phyloP scores from a whole-genome alignment of 1,140 invertebrate genomes.

The Scaptomyza pallida region DNA sequence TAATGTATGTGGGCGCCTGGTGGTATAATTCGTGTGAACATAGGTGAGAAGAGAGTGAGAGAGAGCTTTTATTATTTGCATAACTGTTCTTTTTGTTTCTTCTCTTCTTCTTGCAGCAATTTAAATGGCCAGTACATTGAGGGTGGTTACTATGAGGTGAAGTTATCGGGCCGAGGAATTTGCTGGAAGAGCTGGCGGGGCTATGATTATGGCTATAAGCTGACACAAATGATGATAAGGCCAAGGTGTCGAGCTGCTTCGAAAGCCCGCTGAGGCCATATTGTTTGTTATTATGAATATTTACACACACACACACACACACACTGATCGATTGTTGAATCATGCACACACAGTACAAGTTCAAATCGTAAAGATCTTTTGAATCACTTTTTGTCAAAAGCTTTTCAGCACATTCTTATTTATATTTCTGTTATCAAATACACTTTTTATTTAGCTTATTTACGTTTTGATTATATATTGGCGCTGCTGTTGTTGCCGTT shows the following conservation, averaged over 20 bases:
- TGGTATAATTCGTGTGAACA: constrained; percentile 86
- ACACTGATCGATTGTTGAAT: constrained; percentile 26
- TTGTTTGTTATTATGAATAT: constrained; percentile 8
- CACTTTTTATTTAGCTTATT: constrained; percentile 58
- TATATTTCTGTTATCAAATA: constrained; percentile 45
- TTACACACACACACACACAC: neutral
- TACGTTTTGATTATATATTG: constrained; percentile 64
- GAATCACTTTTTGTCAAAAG: constrained; percentile 19
- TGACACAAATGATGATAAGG: constrained; percentile 69
- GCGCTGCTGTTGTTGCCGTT: constrained; percentile 13
- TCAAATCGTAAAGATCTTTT: constrained; percentile 13
- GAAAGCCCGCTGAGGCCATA: constrained; percentile 7
- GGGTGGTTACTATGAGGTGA: constrained; percentile 54
- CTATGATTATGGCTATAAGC: constrained; percentile 71
- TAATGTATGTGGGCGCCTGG: constrained; percentile 87
- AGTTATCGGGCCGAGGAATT: constrained; percentile 64
- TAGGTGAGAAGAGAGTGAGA: constrained; percentile 39
- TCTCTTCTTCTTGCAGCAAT: no score
- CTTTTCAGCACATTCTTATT: constrained; percentile 19
- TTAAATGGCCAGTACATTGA: constrained; percentile 64
- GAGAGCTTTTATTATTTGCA: neutral
- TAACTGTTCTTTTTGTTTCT: neutral
- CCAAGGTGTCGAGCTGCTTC: constrained; percentile 59
- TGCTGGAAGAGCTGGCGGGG: constrained; percentile 68
- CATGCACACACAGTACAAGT: constrained; percentile 11